phyloP scores from a whole-genome alignment of 2,888 invertebrate species.

The Drosophila yooni region DNA sequence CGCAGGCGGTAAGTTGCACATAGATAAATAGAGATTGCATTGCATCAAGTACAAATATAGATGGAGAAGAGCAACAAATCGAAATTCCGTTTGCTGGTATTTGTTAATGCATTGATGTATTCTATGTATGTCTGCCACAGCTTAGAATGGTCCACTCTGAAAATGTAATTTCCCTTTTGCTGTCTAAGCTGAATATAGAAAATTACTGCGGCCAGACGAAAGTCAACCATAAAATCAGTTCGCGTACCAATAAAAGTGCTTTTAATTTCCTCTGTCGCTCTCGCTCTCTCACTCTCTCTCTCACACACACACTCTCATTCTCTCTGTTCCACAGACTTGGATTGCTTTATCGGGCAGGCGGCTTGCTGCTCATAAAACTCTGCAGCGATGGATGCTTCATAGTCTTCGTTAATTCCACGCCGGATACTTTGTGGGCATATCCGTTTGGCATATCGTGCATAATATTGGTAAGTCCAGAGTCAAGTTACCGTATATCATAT shows the following conservation, averaged over 20 bases:
- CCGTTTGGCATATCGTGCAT: constrained; percentile 87
- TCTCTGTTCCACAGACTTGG: constrained; percentile 85
- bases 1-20: constrained; percentile 83
- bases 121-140: constrained; percentile 8
- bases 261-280: constrained; percentile 51
- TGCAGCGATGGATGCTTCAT: constrained; percentile 88
- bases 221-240: constrained; percentile 40
- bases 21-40: constrained; percentile 4
- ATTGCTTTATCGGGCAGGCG: constrained; percentile 87
- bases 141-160: constrained; percentile 6
- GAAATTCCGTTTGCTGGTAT: constrained; percentile 1
- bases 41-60: background rate
- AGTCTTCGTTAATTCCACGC: constrained; percentile 88
- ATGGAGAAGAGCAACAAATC: constrained; percentile 8
- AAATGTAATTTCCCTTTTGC: constrained; percentile 58
- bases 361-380: constrained; percentile 87
- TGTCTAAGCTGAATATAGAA: constrained; percentile 42
- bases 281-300: background rate
- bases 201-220: constrained; percentile 32
- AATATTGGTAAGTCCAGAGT: constrained; percentile 86
- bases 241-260: constrained; percentile 25
- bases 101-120: constrained; percentile 14
- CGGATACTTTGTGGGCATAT: constrained; percentile 87
- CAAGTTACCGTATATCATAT: background rate
- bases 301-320: background rate